These are phyloP conservation scores for Sycophaga agraensis DNA, from an alignment of 1,140 invertebrate species.

Conservation along the genomic window DNA sequence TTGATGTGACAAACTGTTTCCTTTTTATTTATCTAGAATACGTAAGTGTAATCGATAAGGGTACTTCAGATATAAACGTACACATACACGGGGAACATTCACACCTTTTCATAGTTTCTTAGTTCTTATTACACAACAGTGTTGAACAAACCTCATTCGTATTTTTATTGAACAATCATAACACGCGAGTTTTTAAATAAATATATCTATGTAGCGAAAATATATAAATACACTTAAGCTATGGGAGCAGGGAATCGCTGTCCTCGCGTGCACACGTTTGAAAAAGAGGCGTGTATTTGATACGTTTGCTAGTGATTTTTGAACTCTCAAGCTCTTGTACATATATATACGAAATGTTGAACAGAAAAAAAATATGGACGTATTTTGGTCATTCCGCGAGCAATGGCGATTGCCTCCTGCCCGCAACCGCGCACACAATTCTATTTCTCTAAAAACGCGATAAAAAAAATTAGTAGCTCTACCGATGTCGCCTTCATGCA, in stretches of 20 bases:
- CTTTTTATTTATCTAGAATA: conserved; percentile 32
- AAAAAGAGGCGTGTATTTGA: neutral
- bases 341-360: neutral
- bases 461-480: conserved; percentile 34
- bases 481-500: conserved; percentile 56
- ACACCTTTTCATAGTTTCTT: neutral
- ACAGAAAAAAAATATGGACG: neutral
- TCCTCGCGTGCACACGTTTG: no score
- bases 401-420: conserved; percentile 10
- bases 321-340: conserved; percentile 14
- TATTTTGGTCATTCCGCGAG: conserved; percentile 4
- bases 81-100: neutral
- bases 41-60: neutral
- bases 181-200: no score
- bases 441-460: conserved; percentile 48
- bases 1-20: conserved; percentile 33
- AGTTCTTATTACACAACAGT: no score
- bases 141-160: no score
- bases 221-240: neutral
- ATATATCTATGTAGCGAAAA: neutral
- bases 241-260: neutral
- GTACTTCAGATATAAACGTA: neutral
- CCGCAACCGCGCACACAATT: conserved; percentile 16
- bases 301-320: conserved; percentile 17
- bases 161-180: no score